These are phyloP conservation scores for Smittia aterrima DNA, from an alignment of 2,888 invertebrate species.

Conservation along the genomic window DNA sequence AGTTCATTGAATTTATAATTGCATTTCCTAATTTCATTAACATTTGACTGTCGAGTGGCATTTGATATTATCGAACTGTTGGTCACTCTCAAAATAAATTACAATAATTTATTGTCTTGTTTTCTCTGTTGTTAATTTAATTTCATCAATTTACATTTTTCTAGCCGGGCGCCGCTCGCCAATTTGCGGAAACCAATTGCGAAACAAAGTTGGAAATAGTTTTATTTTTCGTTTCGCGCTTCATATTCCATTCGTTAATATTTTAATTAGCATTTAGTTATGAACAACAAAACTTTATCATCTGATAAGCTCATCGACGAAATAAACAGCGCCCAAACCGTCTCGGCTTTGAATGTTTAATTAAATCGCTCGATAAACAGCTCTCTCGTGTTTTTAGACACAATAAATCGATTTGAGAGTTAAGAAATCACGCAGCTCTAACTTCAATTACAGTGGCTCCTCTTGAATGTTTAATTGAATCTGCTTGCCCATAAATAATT, in stretches of 20 bases:
- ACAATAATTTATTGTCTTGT: neutral
- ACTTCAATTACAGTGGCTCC: neutral
- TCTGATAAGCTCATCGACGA: neutral
- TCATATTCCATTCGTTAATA: neutral
- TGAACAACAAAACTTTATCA: neutral
- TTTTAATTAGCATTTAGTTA: slow-evolving; percentile 11
- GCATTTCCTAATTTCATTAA: neutral
- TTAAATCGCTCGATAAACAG: neutral
- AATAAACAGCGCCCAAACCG: neutral
- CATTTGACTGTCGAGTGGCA: neutral
- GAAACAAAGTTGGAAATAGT: neutral
- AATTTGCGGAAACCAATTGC: neutral
- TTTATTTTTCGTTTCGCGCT: neutral
- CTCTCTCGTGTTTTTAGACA: neutral
- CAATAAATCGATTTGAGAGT: neutral
- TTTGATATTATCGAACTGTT: neutral
- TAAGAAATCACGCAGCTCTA: neutral
- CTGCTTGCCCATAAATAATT: neutral
- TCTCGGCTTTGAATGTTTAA: neutral
- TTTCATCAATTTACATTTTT: neutral
- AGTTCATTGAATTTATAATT: neutral
- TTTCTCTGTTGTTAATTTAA: neutral
- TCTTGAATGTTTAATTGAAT: neutral
- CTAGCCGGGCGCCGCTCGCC: neutral
- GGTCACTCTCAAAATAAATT: slow-evolving; percentile 2